Conservation (phyloP, 2,113 vertebrate species). For the Sinocyclocheilus rhinocerous region DNA sequence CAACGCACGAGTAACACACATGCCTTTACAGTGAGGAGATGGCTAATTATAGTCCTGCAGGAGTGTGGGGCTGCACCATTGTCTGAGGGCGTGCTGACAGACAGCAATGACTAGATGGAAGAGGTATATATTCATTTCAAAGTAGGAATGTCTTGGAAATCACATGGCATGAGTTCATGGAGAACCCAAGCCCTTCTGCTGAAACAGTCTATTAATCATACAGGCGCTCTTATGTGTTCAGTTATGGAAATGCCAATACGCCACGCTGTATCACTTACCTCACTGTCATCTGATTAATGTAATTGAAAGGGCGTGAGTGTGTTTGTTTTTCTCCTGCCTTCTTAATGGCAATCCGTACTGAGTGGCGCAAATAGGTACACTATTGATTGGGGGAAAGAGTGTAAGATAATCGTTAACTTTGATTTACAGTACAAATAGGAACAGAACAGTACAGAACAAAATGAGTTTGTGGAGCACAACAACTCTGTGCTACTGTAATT, state of each 20-base stretch:
- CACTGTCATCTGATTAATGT: slow-evolving; percentile 28
- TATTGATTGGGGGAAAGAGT: slow-evolving; percentile 10
- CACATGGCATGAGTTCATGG: slow-evolving; percentile 18
- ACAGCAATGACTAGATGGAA: slow-evolving; percentile 22
- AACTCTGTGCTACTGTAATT: neutral
- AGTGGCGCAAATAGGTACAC: neutral
- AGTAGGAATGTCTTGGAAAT: slow-evolving; percentile 43
- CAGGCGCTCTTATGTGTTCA: slow-evolving; percentile 13
- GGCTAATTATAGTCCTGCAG: slow-evolving; percentile 23
- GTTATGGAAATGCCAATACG: slow-evolving; percentile 21
- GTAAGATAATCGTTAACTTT: slow-evolving; percentile 13
- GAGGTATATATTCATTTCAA: slow-evolving; percentile 45
- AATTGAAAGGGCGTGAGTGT: slow-evolving; percentile 3
- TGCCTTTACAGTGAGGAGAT: slow-evolving; percentile 11
- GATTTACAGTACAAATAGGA: slow-evolving; percentile 25
- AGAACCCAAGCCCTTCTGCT: slow-evolving; percentile 14
- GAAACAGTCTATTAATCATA: slow-evolving; percentile 21
- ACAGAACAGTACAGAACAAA: neutral
- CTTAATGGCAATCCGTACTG: neutral
- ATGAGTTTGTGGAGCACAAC: neutral
- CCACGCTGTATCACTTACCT: slow-evolving; percentile 27
- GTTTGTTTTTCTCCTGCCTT: slow-evolving; percentile 19
- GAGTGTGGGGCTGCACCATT: neutral
- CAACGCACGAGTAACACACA: neutral
- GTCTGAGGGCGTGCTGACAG: slow-evolving; percentile 24